Evolutionary conservation across 2,113 vertebrate genomes (phyloP).

Genomic region (Upupa epops): DNA sequence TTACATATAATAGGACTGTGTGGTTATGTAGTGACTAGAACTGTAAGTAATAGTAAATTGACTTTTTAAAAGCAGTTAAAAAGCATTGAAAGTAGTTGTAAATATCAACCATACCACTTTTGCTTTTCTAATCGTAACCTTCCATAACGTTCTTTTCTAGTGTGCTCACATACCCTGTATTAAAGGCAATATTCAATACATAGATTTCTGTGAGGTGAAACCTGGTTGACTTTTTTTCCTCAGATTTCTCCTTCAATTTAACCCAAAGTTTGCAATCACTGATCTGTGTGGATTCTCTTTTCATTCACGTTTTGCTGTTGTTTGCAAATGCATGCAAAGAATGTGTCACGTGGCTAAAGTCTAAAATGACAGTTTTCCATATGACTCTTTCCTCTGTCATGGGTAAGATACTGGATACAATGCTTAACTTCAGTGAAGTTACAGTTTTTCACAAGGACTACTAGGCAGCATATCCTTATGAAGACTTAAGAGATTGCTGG

Average conservation of each 20-base stretch:
- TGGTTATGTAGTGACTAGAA: background rate
- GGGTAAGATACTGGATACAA: background rate
- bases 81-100: background rate
- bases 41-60: background rate
- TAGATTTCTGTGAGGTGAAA: background rate
- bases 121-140: background rate
- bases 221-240: background rate
- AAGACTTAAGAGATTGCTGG: background rate
- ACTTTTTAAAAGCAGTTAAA: background rate
- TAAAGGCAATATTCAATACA: background rate
- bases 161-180: background rate
- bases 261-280: background rate
- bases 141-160: background rate
- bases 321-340: background rate
- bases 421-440: background rate
- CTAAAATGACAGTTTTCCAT: background rate
- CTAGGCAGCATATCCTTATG: background rate
- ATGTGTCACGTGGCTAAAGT: background rate
- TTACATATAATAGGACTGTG: background rate
- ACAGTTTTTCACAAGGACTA: background rate
- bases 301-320: background rate
- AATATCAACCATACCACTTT: background rate
- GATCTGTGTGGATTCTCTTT: background rate
- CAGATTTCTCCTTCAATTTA: background rate
- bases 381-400: background rate